Evolutionary conservation across 2,113 vertebrate species (phyloP), one percentile per base, ranked within the genome.

Genomic region (chimpanzee (Pan troglodytes)): DNA sequence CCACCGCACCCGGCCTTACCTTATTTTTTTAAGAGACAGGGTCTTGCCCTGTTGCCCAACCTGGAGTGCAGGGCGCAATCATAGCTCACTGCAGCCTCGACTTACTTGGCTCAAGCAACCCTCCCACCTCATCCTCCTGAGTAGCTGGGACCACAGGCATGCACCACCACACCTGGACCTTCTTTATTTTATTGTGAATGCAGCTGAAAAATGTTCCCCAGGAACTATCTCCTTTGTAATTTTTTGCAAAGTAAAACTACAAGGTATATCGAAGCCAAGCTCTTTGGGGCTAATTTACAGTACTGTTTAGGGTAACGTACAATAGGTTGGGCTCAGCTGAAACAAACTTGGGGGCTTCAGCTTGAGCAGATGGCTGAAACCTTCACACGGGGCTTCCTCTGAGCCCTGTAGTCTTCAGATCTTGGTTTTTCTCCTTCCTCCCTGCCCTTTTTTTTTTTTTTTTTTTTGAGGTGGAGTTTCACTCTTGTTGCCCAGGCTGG

Each of bases 331-430:
- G 14, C 50, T 12, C 43, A 4, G n/a, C 0, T 18, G 61, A 30
- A 11, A 38, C 32, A 50, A 20, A 38, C 3, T 1, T 4, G 10
- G 14, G 48, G 43, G 1, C 35, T 20, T 68, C 73, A 3, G 6
- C 20, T 11, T 0, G 13, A 68, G 23, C 20, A 0, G 52, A n/a
- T 50, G 35, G 10, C 20, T 32, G 12, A n/a, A 23, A 32, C 52
- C 13, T 10, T 67, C 35, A 0, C 0, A 6, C 3, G 0, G 8
- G 30, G 20, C 32, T 32, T 75, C 68, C 45, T 32, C 30, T 2
- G n/a, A 48, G 50, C 68, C 0, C 11, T 27, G 5, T 8, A n/a
- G 25, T 1, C 85, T 88, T 14, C 43, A 20, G 9, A 3, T 57
- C 79, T 48, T 23, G 0, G 35, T 12, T 61, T 40, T 72, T 3